Conservation (phyloP, 1,140 invertebrate genomes). For the Tetramorium parvispinum region DNA sequence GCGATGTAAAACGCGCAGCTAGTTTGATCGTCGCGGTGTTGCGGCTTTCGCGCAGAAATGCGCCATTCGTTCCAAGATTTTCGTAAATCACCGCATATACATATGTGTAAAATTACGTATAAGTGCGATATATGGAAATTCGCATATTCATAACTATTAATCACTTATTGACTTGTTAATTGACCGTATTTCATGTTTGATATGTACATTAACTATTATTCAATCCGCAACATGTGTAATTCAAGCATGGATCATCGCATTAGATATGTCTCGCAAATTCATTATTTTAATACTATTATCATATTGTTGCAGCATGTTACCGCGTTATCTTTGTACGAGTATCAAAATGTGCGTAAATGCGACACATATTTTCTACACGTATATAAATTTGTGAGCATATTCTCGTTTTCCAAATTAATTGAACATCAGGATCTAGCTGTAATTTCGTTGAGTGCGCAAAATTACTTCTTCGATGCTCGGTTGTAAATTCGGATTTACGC, state of each 20-base stretch:
- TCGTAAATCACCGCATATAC: background rate
- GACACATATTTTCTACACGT: background rate
- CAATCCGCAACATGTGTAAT: background rate
- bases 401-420: constrained; percentile 12
- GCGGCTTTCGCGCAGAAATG: background rate
- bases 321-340: background rate
- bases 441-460: constrained; percentile 23
- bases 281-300: background rate
- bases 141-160: constrained; percentile 26
- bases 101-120: background rate
- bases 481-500: constrained; percentile 44
- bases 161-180: constrained; percentile 16
- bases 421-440: background rate
- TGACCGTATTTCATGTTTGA: constrained; percentile 1
- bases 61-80: background rate
- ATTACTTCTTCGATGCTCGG: constrained; percentile 27
- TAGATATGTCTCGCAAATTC: background rate
- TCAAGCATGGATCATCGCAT: background rate
- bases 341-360: background rate
- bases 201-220: background rate
- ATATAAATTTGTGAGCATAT: background rate
- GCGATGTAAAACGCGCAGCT: constrained; percentile 1
- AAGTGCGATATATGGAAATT: background rate
- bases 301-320: background rate
- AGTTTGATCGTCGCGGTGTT: constrained; percentile 5